Percentiles rank a stretch among this genome's conserved stretches.
These are phyloP conservation scores for Cardiocondyla obscurior DNA, from an alignment of 1,140 invertebrate species.

Conservation along the genomic window DNA sequence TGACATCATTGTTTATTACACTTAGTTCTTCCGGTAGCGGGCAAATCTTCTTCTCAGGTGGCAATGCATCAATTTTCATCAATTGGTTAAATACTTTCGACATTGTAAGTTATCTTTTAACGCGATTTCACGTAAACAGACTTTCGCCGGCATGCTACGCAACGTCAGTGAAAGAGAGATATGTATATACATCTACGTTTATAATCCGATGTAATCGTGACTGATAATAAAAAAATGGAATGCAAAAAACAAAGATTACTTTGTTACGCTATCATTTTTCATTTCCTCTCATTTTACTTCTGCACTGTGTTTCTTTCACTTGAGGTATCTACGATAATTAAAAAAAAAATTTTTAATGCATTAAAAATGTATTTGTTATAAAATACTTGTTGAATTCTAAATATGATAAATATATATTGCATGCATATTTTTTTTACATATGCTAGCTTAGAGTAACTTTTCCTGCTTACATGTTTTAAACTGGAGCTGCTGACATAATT, in stretches of 20 bases:
- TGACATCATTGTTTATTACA: slow-evolving; percentile 79
- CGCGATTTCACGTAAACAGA: background rate
- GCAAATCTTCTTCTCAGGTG: slow-evolving; percentile 73
- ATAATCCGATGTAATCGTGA: background rate
- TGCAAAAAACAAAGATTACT: background rate
- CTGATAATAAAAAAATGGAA: background rate
- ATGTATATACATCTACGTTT: background rate
- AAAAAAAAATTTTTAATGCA: background rate
- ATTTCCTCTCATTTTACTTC: background rate
- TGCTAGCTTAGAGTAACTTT: background rate
- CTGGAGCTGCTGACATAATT: background rate
- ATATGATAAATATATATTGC: too few species aligned
- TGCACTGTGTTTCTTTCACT: background rate
- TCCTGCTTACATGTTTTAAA: background rate
- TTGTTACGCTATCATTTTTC: background rate
- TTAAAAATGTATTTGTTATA: background rate
- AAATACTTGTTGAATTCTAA: too few species aligned
- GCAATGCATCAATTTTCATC: background rate
- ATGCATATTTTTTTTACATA: background rate
- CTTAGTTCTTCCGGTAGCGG: slow-evolving; percentile 79
- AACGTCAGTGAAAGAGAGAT: background rate
- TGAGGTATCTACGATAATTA: background rate
- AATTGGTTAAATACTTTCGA: background rate
- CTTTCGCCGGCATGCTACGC: background rate
- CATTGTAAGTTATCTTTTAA: slow-evolving; percentile 53